Conservation (phyloP, 2,113 vertebrate species). For the Alligator sinensis region DNA sequence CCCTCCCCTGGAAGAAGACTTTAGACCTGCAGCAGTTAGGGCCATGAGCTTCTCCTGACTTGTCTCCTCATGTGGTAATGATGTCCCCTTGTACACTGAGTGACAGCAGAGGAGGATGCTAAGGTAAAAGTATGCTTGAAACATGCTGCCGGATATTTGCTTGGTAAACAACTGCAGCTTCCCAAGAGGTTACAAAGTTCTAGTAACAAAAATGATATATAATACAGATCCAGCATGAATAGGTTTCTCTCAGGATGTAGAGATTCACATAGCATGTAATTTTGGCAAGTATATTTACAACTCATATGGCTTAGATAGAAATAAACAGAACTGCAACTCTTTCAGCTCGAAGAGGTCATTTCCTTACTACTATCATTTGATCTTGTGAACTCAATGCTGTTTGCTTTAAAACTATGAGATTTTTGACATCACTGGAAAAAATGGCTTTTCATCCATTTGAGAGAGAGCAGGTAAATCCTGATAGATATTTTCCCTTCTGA, state of each 20-base stretch:
- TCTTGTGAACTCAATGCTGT: not conserved
- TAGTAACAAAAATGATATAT: not conserved
- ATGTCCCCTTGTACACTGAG: constrained; percentile 9
- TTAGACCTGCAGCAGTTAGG: not conserved
- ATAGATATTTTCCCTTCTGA: not conserved
- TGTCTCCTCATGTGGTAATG: not conserved
- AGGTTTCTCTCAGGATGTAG: constrained; percentile 17
- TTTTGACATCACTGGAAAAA: not conserved
- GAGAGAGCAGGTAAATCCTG: too few relatives aligned
- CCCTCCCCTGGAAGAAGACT: too few relatives aligned
- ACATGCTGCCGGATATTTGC: constrained; percentile 14
- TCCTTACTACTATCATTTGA: too few relatives aligned
- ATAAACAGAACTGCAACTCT: not conserved
- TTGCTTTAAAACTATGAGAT: not conserved
- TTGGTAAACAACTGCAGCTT: constrained; percentile 47
- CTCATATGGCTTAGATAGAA: not conserved
- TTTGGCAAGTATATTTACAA: constrained; percentile 8
- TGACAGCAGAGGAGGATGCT: not conserved
- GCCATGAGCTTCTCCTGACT: not conserved
- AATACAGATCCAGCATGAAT: not conserved
- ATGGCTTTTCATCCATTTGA: not conserved
- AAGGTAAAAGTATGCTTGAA: constrained; percentile 60
- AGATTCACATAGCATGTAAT: constrained; percentile 5
- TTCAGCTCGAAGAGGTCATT: not conserved
- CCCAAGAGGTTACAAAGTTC: constrained; percentile 42